phyloP scores from a whole-genome alignment of 1,140 invertebrate genomes.

The Chironomus striatipennis region DNA sequence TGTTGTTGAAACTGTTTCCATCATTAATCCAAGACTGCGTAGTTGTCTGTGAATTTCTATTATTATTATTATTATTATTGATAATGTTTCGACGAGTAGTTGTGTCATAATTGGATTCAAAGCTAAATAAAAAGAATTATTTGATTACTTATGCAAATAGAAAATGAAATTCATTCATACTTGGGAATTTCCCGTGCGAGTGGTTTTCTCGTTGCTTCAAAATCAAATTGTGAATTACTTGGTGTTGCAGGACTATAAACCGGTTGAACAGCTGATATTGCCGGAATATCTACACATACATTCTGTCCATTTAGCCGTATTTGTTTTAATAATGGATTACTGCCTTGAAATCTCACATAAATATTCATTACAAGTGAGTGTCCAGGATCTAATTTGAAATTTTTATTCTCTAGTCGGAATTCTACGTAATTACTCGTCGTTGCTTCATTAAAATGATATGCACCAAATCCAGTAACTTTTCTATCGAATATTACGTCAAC shows the following conservation, averaged over 20 bases:
- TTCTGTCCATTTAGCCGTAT: not conserved
- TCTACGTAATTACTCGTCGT: not conserved
- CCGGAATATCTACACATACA: not conserved
- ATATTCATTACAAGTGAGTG: not conserved
- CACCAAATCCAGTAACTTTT: not conserved
- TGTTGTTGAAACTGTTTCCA: not conserved
- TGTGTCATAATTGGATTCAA: not conserved
- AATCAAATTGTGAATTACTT: not conserved
- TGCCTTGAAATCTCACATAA: not conserved
- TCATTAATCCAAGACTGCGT: not conserved
- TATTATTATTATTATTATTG: too few species aligned
- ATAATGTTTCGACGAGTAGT: not conserved
- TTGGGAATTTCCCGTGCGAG: not conserved
- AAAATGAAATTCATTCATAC: not conserved
- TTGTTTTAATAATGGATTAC: not conserved
- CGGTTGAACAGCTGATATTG: conserved; percentile 4
- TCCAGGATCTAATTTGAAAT: conserved; percentile 5
- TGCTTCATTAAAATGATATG: not conserved
- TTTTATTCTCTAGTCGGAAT: conserved; percentile 16
- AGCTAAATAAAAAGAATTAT: not conserved
- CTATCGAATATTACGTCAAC: not conserved
- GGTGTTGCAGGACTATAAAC: not conserved
- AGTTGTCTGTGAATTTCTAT: not conserved
- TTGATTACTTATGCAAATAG: not conserved
- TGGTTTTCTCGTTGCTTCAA: not conserved